These are phyloP conservation scores for Eupithecia abbreviata DNA, from an alignment of 2,888 invertebrate genomes.

Conservation along the genomic window DNA sequence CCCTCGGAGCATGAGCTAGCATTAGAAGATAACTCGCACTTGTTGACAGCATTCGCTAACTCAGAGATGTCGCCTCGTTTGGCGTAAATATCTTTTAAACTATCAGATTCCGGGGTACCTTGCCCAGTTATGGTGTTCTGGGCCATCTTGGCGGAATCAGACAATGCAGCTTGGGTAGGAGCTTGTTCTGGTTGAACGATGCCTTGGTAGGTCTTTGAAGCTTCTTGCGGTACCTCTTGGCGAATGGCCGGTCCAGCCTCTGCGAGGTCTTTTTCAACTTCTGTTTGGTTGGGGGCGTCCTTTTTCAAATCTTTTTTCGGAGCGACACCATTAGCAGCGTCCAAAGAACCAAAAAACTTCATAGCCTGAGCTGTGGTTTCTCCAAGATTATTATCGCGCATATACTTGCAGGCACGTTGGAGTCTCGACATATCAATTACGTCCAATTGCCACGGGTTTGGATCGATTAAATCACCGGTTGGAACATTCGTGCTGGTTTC, in stretches of 20 bases:
- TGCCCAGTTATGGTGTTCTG: neutral
- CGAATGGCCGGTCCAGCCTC: neutral
- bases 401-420: neutral
- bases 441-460: neutral
- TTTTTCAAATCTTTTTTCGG: conserved; percentile 12
- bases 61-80: conserved; percentile 3
- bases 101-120: neutral
- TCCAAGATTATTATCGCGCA: neutral
- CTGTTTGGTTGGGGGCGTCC: neutral
- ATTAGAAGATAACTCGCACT: conserved; percentile 17
- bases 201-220: neutral
- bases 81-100: neutral
- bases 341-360: neutral
- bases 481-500: neutral
- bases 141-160: neutral
- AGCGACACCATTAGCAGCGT: neutral
- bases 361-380: neutral
- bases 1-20: conserved; percentile 14
- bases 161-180: neutral
- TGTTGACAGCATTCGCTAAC: conserved; percentile 9
- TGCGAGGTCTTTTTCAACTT: conserved; percentile 5
- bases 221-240: neutral
- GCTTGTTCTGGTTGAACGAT: too few species aligned
- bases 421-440: neutral
- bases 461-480: neutral